phyloP scores from a whole-genome alignment of 2,113 vertebrate genomes.

The Andinoacara biseriatus region DNA sequence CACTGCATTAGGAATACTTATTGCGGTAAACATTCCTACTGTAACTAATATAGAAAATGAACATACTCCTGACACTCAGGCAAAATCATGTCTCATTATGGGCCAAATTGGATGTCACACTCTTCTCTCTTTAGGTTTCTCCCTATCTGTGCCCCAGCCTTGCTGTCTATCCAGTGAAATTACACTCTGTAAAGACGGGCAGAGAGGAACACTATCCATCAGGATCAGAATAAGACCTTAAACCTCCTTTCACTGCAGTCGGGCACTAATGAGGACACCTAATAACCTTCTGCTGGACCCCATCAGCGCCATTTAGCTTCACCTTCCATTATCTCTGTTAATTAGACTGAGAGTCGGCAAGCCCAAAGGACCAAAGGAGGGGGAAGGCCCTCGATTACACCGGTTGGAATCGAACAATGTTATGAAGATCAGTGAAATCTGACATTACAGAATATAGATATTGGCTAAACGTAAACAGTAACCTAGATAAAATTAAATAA shows the following conservation, averaged over 20 bases:
- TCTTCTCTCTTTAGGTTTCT: not conserved
- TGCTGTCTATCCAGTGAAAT: conserved; percentile 2
- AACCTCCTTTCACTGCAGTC: conserved; percentile 71
- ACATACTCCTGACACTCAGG: conserved; percentile 16
- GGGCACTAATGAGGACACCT: conserved; percentile 78
- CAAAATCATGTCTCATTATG: conserved; percentile 26
- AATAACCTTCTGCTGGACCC: conserved; percentile 81
- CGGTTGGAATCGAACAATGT: conserved; percentile 43
- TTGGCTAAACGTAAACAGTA: not conserved
- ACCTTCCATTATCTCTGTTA: conserved; percentile 80
- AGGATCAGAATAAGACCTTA: conserved; percentile 75
- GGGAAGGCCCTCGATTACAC: conserved; percentile 39
- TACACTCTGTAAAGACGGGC: conserved; percentile 38
- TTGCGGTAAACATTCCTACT: not conserved
- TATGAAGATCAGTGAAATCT: conserved; percentile 49
- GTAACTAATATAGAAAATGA: conserved; percentile 17
- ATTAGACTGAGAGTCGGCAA: conserved; percentile 73
- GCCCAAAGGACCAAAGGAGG: conserved; percentile 59
- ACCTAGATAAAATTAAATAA: not conserved
- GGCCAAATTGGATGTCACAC: conserved; percentile 15
- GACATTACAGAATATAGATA: conserved; percentile 6
- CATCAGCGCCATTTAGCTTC: conserved; percentile 76
- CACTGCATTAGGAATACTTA: not conserved
- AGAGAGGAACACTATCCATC: conserved; percentile 61
- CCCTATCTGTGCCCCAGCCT: not conserved